A percentile compares a stretch with the other conserved stretches of the same genome.
phyloP scores from a whole-genome alignment of 1,140 invertebrate genomes.

The Argopecten irradians region DNA sequence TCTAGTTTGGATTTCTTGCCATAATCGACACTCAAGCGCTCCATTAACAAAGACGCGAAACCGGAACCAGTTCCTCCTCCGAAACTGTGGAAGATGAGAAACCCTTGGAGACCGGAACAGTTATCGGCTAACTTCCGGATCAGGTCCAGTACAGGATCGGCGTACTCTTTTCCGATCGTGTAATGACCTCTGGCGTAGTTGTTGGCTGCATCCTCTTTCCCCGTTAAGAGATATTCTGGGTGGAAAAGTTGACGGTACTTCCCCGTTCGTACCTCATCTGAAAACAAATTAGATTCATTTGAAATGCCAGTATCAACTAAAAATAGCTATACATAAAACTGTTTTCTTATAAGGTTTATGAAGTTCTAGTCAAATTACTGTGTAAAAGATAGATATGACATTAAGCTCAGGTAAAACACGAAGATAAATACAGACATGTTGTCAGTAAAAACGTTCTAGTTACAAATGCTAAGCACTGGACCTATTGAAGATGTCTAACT shows the following conservation, averaged over 20 bases:
- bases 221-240: constrained; percentile 83
- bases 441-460: too few species aligned
- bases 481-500: too few species aligned
- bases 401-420: too few species aligned
- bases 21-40: constrained; percentile 91
- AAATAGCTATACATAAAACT: too few species aligned
- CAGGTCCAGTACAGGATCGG: constrained; percentile 37
- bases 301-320: too few species aligned
- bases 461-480: too few species aligned
- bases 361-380: too few species aligned
- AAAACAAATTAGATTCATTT: too few species aligned
- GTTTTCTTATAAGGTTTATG: too few species aligned
- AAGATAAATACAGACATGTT: too few species aligned
- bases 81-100: constrained; percentile 93
- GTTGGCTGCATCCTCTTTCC: constrained; percentile 84
- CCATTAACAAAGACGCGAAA: constrained; percentile 93
- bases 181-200: constrained; percentile 68
- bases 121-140: constrained; percentile 82
- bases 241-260: constrained; percentile 81
- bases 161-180: constrained; percentile 75
- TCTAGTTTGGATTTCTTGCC: constrained; percentile 77
- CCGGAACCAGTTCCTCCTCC: constrained; percentile 94
- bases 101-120: constrained; percentile 91
- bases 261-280: constrained; percentile 83
- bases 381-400: too few species aligned